Percentiles rank a stretch among this genome's conserved stretches.
phyloP scores from a whole-genome alignment of 2,113 vertebrate genomes.

The Perca flavescens region DNA sequence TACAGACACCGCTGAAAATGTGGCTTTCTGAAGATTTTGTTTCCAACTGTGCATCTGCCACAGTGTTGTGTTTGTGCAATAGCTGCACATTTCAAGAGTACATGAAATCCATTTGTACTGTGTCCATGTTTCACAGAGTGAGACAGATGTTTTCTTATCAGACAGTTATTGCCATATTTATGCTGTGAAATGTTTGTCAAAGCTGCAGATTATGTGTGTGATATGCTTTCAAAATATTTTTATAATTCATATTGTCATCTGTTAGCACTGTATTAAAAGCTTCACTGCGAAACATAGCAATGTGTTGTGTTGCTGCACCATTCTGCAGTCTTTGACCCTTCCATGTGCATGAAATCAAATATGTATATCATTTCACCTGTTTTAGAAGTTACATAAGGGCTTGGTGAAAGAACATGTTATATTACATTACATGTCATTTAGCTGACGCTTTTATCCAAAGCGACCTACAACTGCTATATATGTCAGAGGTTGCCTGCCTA shows the following conservation, averaged over 20 bases:
- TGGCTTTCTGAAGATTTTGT: not conserved
- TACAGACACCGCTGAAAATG: too few species aligned
- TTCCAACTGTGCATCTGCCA: not conserved
- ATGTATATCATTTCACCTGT: not conserved
- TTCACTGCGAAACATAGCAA: not conserved
- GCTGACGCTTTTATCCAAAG: too few species aligned
- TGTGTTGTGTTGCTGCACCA: not conserved
- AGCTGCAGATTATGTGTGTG: not conserved
- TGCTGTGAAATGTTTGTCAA: constrained; percentile 1
- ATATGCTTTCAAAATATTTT: not conserved
- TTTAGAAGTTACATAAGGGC: not conserved
- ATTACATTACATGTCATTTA: too few species aligned
- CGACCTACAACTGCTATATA: too few species aligned
- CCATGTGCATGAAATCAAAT: not conserved
- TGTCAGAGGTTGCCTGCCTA: too few species aligned
- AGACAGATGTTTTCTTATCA: not conserved
- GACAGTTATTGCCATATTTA: not conserved
- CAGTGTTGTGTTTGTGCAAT: not conserved
- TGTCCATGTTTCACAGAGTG: not conserved
- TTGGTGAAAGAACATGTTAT: too few species aligned
- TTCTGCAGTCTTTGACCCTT: not conserved
- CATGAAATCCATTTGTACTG: not conserved
- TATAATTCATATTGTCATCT: not conserved
- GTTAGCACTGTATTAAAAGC: not conserved
- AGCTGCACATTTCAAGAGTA: not conserved